Evolutionary conservation across 2,113 vertebrate genomes (phyloP).

Genomic region (Notarius lentiginosus): DNA sequence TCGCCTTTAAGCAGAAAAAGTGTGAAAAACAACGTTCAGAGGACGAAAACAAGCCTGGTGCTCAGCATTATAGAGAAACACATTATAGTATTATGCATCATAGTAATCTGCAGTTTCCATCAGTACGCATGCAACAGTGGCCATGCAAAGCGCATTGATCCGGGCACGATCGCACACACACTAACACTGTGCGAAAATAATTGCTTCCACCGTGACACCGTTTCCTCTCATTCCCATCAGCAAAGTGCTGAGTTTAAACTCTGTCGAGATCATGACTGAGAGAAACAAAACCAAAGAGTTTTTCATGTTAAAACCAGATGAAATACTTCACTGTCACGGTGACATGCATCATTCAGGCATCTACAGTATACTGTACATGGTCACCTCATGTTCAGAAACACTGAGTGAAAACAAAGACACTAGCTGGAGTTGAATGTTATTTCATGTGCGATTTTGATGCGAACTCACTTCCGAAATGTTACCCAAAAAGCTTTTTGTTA

Average conservation of each 20-base stretch:
- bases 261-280: slow-evolving; percentile 1
- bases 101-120: background rate
- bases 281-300: background rate
- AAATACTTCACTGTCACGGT: background rate
- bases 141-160: slow-evolving; percentile 51
- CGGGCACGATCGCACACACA: slow-evolving; percentile 45
- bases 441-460: background rate
- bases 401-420: background rate
- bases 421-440: background rate
- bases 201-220: slow-evolving; percentile 38
- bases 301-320: background rate
- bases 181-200: slow-evolving; percentile 45
- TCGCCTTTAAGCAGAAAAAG: background rate
- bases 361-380: background rate
- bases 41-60: background rate
- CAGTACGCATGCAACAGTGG: slow-evolving; percentile 7
- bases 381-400: background rate
- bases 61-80: background rate
- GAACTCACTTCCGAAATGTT: background rate
- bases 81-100: background rate
- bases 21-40: background rate
- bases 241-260: slow-evolving; percentile 50
- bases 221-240: slow-evolving; percentile 18
- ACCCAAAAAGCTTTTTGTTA: background rate
- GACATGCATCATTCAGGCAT: background rate